Conservation (phyloP, 1,140 invertebrate genomes). For the Zaprionus tsacasi region DNA sequence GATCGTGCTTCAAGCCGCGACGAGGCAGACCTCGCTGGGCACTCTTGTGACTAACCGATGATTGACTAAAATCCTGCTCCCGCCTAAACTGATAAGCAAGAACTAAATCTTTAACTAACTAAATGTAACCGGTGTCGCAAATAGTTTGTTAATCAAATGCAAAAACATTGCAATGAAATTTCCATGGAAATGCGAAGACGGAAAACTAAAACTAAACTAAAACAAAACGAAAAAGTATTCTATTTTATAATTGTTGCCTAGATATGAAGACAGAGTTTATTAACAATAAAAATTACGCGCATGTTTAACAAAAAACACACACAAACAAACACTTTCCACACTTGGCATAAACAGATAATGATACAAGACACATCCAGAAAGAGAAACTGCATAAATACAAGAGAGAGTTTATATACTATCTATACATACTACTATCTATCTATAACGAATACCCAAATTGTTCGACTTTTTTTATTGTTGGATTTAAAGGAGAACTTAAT, state of each 20-base stretch:
- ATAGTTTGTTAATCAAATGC: conserved; percentile 16
- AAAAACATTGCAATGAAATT: conserved; percentile 15
- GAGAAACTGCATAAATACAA: conserved; percentile 5
- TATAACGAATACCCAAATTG: conserved; percentile 12
- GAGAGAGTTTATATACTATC: conserved; percentile 11
- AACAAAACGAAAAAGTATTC: conserved; percentile 63
- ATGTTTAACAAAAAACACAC: conserved; percentile 34
- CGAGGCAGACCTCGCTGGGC: conserved; percentile 3
- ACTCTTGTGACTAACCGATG: conserved; percentile 56
- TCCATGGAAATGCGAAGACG: conserved; percentile 22
- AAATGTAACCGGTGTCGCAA: conserved; percentile 43
- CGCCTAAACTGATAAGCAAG: not conserved
- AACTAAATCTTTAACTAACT: conserved; percentile 3
- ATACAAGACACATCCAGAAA: conserved; percentile 9
- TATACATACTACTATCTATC: conserved; percentile 19
- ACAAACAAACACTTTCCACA: conserved; percentile 8
- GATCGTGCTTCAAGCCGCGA: conserved; percentile 8
- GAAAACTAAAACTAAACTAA: conserved; percentile 14
- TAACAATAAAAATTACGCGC: conserved; percentile 24
- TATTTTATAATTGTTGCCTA: conserved; percentile 71
- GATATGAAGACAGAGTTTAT: conserved; percentile 47
- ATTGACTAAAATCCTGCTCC: conserved; percentile 24
- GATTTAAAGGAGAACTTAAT: conserved; percentile 28
- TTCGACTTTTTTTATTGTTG: conserved; percentile 24
- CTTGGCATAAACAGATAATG: conserved; percentile 4